Evolutionary conservation across 2,797 vertebrate species (phyloP), one percentile per base, ranked within the genome.

Genomic region (Sebastes steindachneri): DNA sequence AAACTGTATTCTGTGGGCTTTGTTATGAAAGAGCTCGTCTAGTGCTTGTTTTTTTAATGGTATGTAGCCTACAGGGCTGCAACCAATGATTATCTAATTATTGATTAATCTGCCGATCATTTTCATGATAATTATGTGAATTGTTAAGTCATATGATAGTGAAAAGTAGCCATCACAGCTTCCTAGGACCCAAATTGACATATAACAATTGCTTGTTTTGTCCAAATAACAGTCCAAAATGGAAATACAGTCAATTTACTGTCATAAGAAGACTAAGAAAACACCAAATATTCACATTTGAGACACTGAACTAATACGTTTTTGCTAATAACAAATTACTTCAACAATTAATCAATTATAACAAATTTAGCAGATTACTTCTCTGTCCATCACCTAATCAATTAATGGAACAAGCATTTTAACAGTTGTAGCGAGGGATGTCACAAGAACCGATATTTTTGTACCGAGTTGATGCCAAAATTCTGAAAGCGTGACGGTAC

Each of bases 1-100:
- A 66, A 71, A 63, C 68, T 66, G n/a, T 76, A 19, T 64, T 74
- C 12, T 15, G 31, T 26, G 55, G 54, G 23, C 60, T 75, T 76
- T 86, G 31, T 63, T 54, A 33, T 35, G 70, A 68, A 66, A 21
- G 19, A 21, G 48, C 7, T 11, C 0, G 59, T 74, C 14, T 33
- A 1, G 15, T 57, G 55, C 14, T 62, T 35, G 17, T 19, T 79
- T 26, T 23, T 41, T 35, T 35, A 33, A 71, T 71, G 9, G 2
- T 28, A 68, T 68, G 0, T 9, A 26, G 57, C 48, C n/a, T 59
- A 21, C 23, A 58, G 62, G 17, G 6, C 31, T 68, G 23, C 31
- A 63, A 7, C 5, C 2, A 25, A n/a, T 51, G 10, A 55, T 78
- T 79, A 17, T 73, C 51, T 76, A 3, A 69, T 59, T 55, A 55